phyloP scores from a whole-genome alignment of 2,113 vertebrate genomes.

The Piprites chloris region DNA sequence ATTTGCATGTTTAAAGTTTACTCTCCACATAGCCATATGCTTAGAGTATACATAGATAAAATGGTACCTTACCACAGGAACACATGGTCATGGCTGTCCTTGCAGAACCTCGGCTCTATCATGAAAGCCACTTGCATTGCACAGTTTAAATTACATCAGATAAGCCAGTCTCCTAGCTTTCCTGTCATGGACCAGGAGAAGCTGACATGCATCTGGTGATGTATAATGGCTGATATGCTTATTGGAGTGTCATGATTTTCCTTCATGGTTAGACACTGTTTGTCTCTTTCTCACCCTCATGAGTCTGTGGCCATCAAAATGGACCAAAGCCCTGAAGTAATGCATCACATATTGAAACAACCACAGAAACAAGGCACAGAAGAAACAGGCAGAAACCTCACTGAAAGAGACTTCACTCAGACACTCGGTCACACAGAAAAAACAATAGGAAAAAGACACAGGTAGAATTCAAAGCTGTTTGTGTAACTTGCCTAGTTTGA shows the following conservation, averaged over 20 bases:
- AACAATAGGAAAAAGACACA: background rate
- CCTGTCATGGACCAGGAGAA: background rate
- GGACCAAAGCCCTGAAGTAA: background rate
- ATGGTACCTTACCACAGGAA: background rate
- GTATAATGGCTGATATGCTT: background rate
- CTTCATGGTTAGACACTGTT: background rate
- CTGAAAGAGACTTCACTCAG: background rate
- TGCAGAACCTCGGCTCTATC: background rate
- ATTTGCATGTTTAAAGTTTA: background rate
- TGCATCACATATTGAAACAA: background rate
- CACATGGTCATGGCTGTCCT: background rate
- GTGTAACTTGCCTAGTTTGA: background rate
- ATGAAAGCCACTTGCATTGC: background rate
- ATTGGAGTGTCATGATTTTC: background rate
- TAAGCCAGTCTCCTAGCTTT: background rate
- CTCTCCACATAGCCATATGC: background rate
- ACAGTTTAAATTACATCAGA: background rate
- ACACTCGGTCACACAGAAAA: background rate
- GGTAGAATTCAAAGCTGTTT: background rate
- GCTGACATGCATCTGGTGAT: background rate
- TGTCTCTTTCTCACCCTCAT: background rate
- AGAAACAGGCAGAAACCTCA: background rate
- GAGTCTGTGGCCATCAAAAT: background rate
- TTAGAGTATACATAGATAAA: background rate
- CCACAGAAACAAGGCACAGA: background rate